Evolutionary conservation across 2,113 vertebrate species (phyloP), one percentile per base, ranked within the genome.

Genomic region (Chlorodrepanis virens): DNA sequence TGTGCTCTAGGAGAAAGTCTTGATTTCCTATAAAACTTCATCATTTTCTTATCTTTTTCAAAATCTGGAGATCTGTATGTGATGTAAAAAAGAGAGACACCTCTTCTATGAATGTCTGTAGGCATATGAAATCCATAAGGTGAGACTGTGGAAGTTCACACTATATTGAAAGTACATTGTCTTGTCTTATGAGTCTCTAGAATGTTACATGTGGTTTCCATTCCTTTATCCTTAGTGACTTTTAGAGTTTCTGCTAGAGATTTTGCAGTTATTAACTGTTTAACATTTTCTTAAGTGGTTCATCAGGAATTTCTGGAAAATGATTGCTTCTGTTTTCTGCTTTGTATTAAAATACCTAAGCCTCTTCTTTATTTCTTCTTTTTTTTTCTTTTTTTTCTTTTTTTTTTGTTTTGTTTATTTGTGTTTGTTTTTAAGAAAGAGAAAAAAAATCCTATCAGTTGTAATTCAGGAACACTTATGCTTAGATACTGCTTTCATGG

Each of bases 161-260:
- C 29, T 82, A 5, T 60, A 72, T 59, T 83, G 44, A 77, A 90
- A 92, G 37, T 49, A 89, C 31, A 29, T 86, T 78, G 42, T 29
- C 8, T 50, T 74, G n/a, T 69, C 49, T 37, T 61, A 8, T 23
- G 44, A 75, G 45, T 49, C n/a, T 82, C 63, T 53, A 74, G 77
- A 68, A 23, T 89, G 64, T 89, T 63, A 14, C 20, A 21, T 80
- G 23, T 82, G 71, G n/a, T 59, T 96, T 95, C 37, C 54, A 44
- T 90, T 90, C 64, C 88, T 91, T 85, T 89, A 57, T 80, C 63
- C 84, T 54, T 15, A 69, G 23, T 75, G 20, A 27, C 59, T 93
- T 96, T 76, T 63, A 31, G 80, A 69, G 64, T 83, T 84, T 93
- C 39, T 94, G 75, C 31, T 83, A 27, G 47, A 90, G 31, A 81